These are phyloP conservation scores for Cotesia chilonis DNA, from an alignment of 1,140 invertebrate species.

Conservation along the genomic window DNA sequence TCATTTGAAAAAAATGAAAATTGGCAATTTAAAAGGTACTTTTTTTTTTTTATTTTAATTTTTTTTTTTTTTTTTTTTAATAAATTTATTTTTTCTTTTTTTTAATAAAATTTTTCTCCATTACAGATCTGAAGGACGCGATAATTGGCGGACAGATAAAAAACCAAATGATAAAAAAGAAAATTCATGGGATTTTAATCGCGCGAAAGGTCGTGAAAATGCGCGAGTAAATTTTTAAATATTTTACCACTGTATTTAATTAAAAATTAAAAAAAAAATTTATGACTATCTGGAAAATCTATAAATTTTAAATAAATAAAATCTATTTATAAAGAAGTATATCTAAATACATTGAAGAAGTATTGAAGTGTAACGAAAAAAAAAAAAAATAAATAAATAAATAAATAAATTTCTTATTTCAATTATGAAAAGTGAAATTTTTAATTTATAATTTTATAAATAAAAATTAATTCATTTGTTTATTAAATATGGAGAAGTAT, in stretches of 20 bases:
- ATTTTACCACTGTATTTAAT: background rate
- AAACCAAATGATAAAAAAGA: background rate
- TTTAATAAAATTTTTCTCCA: background rate
- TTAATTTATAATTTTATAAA: background rate
- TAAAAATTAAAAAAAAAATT: background rate
- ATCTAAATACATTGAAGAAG: too few relatives aligned
- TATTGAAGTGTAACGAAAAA: too few relatives aligned
- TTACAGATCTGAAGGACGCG: slow-evolving; percentile 18
- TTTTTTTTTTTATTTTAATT: background rate
- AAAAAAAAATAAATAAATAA: too few relatives aligned
- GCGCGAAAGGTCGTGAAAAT: slow-evolving; percentile 22
- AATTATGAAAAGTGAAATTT: slow-evolving; percentile 10
- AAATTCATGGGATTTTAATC: slow-evolving; percentile 12
- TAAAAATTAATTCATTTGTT: too few relatives aligned
- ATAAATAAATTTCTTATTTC: background rate
- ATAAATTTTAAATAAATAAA: too few relatives aligned
- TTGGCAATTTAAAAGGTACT: slow-evolving; percentile 36
- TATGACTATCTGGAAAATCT: background rate
- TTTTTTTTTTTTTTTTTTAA: background rate
- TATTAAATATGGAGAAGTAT: too few relatives aligned
- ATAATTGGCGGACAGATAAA: slow-evolving; percentile 23
- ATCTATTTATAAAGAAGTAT: too few relatives aligned
- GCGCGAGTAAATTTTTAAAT: slow-evolving; percentile 12
- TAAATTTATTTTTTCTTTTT: background rate
- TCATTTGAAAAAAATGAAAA: slow-evolving; percentile 17